Base-by-base conservation (phyloP, 2,113 vertebrate genomes). In the Ptyas mucosa region DNA sequence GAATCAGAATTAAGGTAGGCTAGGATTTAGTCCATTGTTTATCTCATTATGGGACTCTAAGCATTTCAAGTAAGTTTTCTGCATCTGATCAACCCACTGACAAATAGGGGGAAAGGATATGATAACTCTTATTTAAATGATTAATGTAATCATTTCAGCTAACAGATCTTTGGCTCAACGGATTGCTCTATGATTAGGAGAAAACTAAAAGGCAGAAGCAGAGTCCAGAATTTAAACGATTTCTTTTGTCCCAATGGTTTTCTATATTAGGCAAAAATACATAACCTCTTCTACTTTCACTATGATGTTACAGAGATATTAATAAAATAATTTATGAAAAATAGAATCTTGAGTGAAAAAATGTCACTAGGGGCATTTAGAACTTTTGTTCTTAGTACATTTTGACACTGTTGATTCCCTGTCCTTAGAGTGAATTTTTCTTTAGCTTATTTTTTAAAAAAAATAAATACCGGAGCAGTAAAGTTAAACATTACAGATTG, bases 1-100 rank as follows among this genome's bases (percentile, higher is more conserved):
- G 92, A 93, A 93, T 90, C 75, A 93, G 89, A 93, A 89, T 57
- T 69, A 69, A 54, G 46, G 81, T 49, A 53, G 75, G 54, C 46
- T 90, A 90, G 88, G 55, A 85, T 58, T 93, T 90, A 93, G 49
- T 39, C 89, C 57, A 86, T 90, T 93, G 88, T 90, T 93, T 93
- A 87, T 87, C 75, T 90, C 89, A 64, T 93, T 87, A 93, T 90
- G 49, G 75, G 29, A 93, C 46, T 55, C 11, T 87, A 34, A 93
- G 57, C 46, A 90, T 87, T 51, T 90, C 55, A 87, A 85, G 89
- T 64, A 87, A 64, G 81, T 61, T 49, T 26, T 49, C 15, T 1
- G 39, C 39, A 61, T 87, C 5, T 89, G n/a, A 89, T 61, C 21
- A 75, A 69, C 23, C 52, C 43, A 54, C 5, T 0, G 6, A 6